phyloP scores from a whole-genome alignment of 2,113 vertebrate species.

The Salvator merianae region DNA sequence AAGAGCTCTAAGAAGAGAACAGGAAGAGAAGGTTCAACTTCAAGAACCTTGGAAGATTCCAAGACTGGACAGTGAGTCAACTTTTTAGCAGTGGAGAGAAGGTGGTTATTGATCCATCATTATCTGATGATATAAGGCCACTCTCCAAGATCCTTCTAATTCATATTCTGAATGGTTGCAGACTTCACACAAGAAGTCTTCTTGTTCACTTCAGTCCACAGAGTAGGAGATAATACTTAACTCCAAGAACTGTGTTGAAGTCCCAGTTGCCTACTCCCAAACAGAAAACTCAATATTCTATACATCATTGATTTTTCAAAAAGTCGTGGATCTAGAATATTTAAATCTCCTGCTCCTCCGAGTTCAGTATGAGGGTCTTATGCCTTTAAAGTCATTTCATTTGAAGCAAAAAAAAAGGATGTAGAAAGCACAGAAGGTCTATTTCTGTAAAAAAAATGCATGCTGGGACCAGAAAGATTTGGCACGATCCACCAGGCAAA shows the following conservation, averaged over 20 bases:
- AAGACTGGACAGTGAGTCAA: not conserved
- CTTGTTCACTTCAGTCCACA: not conserved
- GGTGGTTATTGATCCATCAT: not conserved
- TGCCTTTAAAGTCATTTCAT: not conserved
- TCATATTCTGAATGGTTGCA: not conserved
- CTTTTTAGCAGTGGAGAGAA: not conserved
- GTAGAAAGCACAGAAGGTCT: not conserved
- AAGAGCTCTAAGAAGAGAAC: not conserved
- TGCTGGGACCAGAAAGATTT: not conserved
- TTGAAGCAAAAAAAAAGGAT: not conserved
- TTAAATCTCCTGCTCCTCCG: not conserved
- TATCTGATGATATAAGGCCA: not conserved
- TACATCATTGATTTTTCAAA: not conserved
- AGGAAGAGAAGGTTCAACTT: not conserved
- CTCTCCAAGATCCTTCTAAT: not conserved
- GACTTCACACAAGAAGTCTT: not conserved
- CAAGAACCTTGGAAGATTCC: not conserved
- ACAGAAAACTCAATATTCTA: not conserved
- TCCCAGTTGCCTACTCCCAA: not conserved
- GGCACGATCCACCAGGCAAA: not conserved
- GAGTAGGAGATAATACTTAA: not conserved
- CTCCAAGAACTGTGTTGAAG: not conserved
- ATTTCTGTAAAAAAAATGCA: not conserved
- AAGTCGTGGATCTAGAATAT: not conserved
- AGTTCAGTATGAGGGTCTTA: not conserved